A percentile compares a stretch with the other conserved stretches of the same genome.
Conservation (phyloP, 2,888 invertebrate species). For the Tinea pellionella region DNA sequence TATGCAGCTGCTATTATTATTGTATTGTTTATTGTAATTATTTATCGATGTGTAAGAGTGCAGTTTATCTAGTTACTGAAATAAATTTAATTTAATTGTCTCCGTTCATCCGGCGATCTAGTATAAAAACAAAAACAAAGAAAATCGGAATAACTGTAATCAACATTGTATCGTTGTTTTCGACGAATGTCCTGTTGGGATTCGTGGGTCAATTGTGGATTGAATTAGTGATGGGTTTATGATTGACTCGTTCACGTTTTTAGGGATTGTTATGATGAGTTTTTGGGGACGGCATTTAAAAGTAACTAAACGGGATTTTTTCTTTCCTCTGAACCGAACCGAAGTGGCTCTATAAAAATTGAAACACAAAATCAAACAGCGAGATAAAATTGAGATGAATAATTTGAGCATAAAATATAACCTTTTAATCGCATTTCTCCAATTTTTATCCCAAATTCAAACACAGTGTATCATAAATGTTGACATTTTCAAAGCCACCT, state of each 20-base stretch:
- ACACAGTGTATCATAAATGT: conserved; percentile 13
- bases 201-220: conserved; percentile 18
- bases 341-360: too few species aligned
- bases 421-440: background rate
- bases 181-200: background rate
- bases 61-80: too few species aligned
- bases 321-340: too few species aligned
- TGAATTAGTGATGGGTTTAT: conserved; percentile 37
- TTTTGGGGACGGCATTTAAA: background rate
- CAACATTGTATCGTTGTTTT: conserved; percentile 31
- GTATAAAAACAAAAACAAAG: too few species aligned
- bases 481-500: conserved; percentile 13
- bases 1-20: too few species aligned
- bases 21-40: too few species aligned
- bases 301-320: background rate
- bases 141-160: conserved; percentile 35
- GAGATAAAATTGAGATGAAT: background rate
- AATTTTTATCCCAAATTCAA: background rate
- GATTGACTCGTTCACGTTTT: conserved; percentile 25
- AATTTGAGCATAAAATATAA: background rate
- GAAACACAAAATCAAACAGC: background rate
- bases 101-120: too few species aligned
- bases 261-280: background rate
- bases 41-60: too few species aligned
- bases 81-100: too few species aligned